Percentiles rank a stretch among this genome's conserved stretches.
These are phyloP conservation scores for Pegoplata infirma DNA, from an alignment of 2,888 invertebrate species.

Conservation along the genomic window DNA sequence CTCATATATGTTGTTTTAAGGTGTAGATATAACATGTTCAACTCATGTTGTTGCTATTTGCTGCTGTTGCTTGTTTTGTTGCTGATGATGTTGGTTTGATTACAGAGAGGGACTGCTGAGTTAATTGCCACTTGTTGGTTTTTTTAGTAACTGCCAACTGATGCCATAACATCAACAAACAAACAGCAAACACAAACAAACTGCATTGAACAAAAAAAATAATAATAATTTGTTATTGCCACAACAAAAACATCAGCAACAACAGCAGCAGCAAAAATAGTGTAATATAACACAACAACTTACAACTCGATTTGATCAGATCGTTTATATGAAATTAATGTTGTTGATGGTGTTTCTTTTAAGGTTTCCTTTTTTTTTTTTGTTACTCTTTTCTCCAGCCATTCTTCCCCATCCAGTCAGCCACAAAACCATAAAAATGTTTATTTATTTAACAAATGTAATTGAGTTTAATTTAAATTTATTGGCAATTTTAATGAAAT, in stretches of 20 bases:
- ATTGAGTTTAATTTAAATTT: conserved; percentile 32
- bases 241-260: conserved; percentile 29
- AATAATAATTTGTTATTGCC: conserved; percentile 57
- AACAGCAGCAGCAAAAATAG: conserved; percentile 13
- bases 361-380: not conserved
- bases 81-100: conserved; percentile 58
- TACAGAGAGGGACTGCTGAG: conserved; percentile 58
- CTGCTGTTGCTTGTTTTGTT: no score
- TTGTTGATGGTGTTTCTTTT: conserved; percentile 29
- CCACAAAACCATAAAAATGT: conserved; percentile 5
- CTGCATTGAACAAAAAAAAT: not conserved
- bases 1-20: conserved; percentile 20
- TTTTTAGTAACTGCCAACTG: conserved; percentile 67
- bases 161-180: conserved; percentile 68
- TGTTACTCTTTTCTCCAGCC: no score
- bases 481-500: conserved; percentile 23
- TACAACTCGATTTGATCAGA: conserved; percentile 37
- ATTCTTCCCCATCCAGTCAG: no score
- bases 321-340: conserved; percentile 34
- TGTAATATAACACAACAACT: conserved; percentile 8
- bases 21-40: conserved; percentile 48
- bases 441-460: conserved; percentile 38
- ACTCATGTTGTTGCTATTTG: conserved; percentile 35
- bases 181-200: conserved; percentile 57
- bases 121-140: conserved; percentile 65